Base-by-base conservation (phyloP, 2,888 invertebrate genomes). In the Ectemnius cavifrons region DNA sequence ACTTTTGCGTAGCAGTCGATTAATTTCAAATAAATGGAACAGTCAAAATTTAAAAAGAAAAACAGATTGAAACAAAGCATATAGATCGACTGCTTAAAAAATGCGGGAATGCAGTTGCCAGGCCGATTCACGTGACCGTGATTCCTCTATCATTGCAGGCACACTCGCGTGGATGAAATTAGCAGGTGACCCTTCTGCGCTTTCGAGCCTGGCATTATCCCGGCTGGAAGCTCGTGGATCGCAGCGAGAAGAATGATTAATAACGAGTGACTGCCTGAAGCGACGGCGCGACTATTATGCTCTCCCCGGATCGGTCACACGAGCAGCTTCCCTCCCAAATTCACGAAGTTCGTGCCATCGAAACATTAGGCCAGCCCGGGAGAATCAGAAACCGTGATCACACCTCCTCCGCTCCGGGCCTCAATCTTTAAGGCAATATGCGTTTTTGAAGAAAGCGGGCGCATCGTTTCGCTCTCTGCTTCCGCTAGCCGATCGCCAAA, bases 331-430 rank as follows among this genome's bases (percentile, higher is more conserved):
- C 72, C 71, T 71, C 73, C 23, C 62, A 76, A 84, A 85, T 85
- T 81, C 75, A 62, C 61, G 66, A 78, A 73, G 76, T 84, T 84
- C 82, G 81, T 85, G 85, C 63, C 67, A 71, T 46, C 45, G 71
- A 52, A 57, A 70, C 82, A 83, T 85, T 86, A 86, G 74, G 52
- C 63, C 16, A 52, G 23, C 23, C 23, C 61, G 49, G 37, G 11
- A 37, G 28, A 37, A 37, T 37, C 37, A 37, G 37, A 37, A 37
- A 37, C 37, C 11, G 37, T 11, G 47, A 61, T 60, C 16, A 61
- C 56, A 45, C 58, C 46, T 63, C 11, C 11, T 37, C 11, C 37
- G 37, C 37, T 37, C 49, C 56, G 52, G 13, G 28, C 46, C n/a
- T 56, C 28, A 28, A 37, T n/a, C 13, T 52, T 5, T 11, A 37